Evolutionary conservation across 2,888 invertebrate genomes (phyloP).

Genomic region (Podotricha telesiphe): DNA sequence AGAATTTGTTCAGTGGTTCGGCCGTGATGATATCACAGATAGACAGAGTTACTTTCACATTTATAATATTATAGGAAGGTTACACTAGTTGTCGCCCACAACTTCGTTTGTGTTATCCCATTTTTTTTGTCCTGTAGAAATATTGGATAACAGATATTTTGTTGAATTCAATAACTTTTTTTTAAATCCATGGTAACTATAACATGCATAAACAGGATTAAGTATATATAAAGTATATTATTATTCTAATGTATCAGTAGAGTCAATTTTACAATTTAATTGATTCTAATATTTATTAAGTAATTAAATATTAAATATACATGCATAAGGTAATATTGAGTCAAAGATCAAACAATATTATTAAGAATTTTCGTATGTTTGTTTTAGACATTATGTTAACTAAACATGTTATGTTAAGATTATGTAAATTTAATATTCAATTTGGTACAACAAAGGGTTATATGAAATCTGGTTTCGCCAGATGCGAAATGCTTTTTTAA

Average conservation of each 20-base stretch:
- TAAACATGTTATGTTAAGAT: background rate
- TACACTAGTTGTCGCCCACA: too few species aligned
- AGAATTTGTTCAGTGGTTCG: too few species aligned
- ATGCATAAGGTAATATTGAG: background rate
- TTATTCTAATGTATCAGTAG: background rate
- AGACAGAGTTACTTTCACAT: too few species aligned
- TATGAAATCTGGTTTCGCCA: background rate
- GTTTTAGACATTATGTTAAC: conserved; percentile 4
- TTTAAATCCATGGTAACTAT: too few species aligned
- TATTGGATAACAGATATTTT: too few species aligned
- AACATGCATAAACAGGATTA: background rate
- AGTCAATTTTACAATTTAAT: background rate
- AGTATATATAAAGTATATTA: too few species aligned
- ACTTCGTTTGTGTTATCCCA: too few species aligned
- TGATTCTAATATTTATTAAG: background rate
- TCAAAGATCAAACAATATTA: background rate
- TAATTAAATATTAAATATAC: background rate
- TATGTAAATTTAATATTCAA: conserved; percentile 1
- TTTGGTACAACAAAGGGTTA: background rate
- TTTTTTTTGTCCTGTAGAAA: too few species aligned
- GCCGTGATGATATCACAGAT: too few species aligned
- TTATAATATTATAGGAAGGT: too few species aligned
- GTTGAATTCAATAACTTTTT: too few species aligned
- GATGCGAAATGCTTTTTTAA: too few species aligned
- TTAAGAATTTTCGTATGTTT: background rate